A percentile compares a stretch with the other conserved stretches of the same genome.
phyloP scores from a whole-genome alignment of 2,113 vertebrate species.

The Cochlearius cochlearius region DNA sequence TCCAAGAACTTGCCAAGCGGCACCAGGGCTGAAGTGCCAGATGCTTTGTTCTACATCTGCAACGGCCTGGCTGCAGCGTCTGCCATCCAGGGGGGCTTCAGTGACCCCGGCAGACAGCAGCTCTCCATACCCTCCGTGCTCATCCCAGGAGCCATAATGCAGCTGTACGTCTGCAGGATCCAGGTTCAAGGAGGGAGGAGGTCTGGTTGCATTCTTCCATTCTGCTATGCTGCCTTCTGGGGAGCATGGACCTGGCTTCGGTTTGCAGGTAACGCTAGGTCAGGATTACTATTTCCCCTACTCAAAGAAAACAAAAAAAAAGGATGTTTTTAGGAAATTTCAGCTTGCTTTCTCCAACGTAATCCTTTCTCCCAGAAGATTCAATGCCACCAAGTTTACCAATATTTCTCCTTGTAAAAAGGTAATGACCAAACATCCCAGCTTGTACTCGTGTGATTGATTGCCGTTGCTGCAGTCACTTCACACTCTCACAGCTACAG shows the following conservation, averaged over 20 bases:
- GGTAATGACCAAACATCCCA: background rate
- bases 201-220: constrained; percentile 81
- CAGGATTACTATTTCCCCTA: background rate
- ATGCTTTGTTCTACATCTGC: constrained; percentile 83
- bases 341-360: background rate
- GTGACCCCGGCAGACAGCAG: constrained; percentile 56
- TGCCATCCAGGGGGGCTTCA: constrained; percentile 67
- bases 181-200: constrained; percentile 74
- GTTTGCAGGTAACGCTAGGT: constrained; percentile 76
- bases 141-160: constrained; percentile 82
- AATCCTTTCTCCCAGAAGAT: background rate
- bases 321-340: background rate
- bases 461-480: background rate
- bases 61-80: constrained; percentile 85
- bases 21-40: constrained; percentile 67
- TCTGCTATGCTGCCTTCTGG: constrained; percentile 83
- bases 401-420: background rate
- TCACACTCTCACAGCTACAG: background rate
- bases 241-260: constrained; percentile 87
- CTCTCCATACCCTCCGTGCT: constrained; percentile 83
- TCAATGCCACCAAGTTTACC: background rate
- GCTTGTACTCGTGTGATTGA: background rate
- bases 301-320: background rate
- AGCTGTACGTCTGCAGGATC: constrained; percentile 81
- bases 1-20: background rate